Evolutionary conservation across 2,888 invertebrate species (phyloP).

Genomic region (Amiota communis): DNA sequence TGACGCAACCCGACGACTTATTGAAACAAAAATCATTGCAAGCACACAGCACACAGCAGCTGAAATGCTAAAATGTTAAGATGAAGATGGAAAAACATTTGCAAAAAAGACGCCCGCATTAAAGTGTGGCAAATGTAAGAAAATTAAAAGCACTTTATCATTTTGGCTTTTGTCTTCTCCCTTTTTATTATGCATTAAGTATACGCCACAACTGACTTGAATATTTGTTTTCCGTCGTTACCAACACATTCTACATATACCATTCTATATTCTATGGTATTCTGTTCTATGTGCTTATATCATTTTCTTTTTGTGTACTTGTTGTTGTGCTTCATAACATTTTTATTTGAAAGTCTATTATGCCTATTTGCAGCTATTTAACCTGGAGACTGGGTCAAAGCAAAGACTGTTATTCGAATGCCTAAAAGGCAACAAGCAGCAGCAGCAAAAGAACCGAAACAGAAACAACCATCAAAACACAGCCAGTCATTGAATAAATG

Average conservation of each 20-base stretch:
- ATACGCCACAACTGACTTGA: no score
- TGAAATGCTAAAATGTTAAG: neutral
- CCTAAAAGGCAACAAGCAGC: no score
- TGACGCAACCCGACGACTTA: neutral
- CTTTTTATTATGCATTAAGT: no score
- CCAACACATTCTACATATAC: no score
- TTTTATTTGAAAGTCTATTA: slow-evolving; percentile 40
- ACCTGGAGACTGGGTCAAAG: neutral
- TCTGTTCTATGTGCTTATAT: neutral
- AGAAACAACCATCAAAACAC: neutral
- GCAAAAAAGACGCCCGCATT: slow-evolving; percentile 1
- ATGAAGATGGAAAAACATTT: neutral
- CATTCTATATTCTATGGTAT: no score
- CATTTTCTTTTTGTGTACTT: neutral
- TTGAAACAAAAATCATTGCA: neutral
- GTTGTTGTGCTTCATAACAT: slow-evolving; percentile 20
- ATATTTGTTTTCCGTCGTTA: no score
- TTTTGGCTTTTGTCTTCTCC: slow-evolving; percentile 33
- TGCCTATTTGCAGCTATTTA: slow-evolving; percentile 47
- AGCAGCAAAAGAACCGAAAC: no score
- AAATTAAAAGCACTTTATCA: slow-evolving; percentile 44
- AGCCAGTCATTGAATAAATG: neutral
- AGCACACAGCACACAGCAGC: neutral
- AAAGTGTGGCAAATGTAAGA: slow-evolving; percentile 33
- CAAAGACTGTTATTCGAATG: no score